phyloP scores from a whole-genome alignment of 2,888 invertebrate genomes.

The Himalopsyche anomala region DNA sequence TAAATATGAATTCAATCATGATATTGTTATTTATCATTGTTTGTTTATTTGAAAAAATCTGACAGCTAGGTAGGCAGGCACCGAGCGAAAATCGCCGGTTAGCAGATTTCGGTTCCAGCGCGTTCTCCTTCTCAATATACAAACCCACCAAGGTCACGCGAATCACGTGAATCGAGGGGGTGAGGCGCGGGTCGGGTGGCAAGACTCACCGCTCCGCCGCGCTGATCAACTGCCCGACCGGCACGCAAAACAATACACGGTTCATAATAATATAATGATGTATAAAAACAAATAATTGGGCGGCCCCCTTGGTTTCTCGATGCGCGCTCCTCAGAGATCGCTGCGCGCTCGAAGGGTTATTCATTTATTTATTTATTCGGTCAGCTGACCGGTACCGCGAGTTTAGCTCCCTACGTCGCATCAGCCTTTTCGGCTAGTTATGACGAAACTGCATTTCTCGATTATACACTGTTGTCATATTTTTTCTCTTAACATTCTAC shows the following conservation, averaged over 20 bases:
- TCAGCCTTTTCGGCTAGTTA: background rate
- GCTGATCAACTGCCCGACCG: slow-evolving; percentile 23
- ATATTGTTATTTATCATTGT: background rate
- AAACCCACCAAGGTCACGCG: slow-evolving; percentile 53
- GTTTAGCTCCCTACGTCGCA: background rate
- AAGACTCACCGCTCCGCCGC: slow-evolving; percentile 10
- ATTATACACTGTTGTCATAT: too few relatives aligned
- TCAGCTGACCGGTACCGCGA: background rate
- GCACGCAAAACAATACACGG: slow-evolving; percentile 16
- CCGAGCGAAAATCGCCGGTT: slow-evolving; percentile 29
- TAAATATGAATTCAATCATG: too few relatives aligned
- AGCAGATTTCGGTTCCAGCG: background rate
- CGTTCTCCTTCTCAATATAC: slow-evolving; percentile 46
- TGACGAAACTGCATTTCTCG: too few relatives aligned
- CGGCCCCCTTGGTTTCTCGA: background rate
- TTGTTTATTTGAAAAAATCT: background rate
- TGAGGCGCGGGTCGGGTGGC: background rate
- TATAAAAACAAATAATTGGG: slow-evolving; percentile 31
- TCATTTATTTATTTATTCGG: slow-evolving; percentile 1
- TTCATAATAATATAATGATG: slow-evolving; percentile 1
- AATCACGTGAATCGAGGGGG: slow-evolving; percentile 49
- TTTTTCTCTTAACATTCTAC: too few relatives aligned
- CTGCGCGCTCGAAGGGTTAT: slow-evolving; percentile 4
- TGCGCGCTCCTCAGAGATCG: background rate
- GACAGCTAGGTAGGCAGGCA: background rate